Base-by-base conservation (phyloP, 2,797 vertebrate species). In the Sebastolobus alascanus region DNA sequence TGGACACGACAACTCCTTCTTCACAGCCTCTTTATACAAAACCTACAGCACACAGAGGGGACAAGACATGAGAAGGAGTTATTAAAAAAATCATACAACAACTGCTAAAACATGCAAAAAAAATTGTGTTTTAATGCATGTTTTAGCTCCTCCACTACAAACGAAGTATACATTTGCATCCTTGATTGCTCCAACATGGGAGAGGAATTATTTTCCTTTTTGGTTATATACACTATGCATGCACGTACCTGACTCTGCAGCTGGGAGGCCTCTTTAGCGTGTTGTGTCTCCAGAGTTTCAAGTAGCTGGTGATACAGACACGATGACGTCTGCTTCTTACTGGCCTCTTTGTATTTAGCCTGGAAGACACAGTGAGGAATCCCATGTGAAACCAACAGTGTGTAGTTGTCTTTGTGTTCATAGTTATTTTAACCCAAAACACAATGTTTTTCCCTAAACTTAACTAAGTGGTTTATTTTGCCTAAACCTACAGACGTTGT, bases 201-300 rank as follows among this genome's bases (percentile, higher is more conserved):
- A 31, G 27, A 65, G 40, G 20, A 38, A 38, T 38, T 38, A 4
- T 38, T 38, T 0, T 38, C 13, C 5, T 0, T 38, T 13, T 38
- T 38, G 12, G 37, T 38, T 38, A 38, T 38, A 11, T 38, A 38
- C 37, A 40, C 38, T 40, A 13, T 40, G 29, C 2, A 7, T 6
- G 8, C 14, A 5, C 0, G 14, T 89, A 98, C 97, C 97, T 97
- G 93, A 84, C 97, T 98, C 94, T 97, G 97, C 56, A 97, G 95
- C 77, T 95, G 94, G 0, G 95, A 94, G 6, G 97, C 91, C 83
- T 97, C 95, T 91, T 95, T 96, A 0, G 97, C 97, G 65, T 97
- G 97, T 9, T 87, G 90, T 0, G 96, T 98, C 79, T 98, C 97
- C 73, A 96, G 95, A 65, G 97, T 98, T 56, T 96, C 96, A 33